Percentiles rank a stretch among this genome's conserved stretches.
phyloP scores from a whole-genome alignment of 2,797 vertebrate genomes.

The Dicrostonyx torquatus region DNA sequence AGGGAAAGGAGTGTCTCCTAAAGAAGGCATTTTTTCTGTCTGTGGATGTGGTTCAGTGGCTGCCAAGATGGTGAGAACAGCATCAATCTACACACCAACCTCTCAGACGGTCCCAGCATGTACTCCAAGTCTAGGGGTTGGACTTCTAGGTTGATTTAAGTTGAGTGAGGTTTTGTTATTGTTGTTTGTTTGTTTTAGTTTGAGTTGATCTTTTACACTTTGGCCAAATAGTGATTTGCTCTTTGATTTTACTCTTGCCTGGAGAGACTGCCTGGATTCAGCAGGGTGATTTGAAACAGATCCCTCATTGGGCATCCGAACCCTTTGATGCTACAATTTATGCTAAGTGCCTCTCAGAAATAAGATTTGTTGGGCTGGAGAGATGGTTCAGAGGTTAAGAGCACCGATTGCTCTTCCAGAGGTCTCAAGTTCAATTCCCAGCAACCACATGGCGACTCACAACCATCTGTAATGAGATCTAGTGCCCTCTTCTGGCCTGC shows the following conservation, averaged over 20 bases:
- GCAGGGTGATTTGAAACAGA: background rate
- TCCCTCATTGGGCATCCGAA: background rate
- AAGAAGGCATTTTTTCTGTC: background rate
- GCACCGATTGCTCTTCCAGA: too few relatives aligned
- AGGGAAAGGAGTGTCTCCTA: background rate
- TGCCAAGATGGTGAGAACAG: background rate
- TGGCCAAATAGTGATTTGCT: background rate
- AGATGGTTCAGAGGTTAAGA: too few relatives aligned
- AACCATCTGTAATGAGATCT: too few relatives aligned
- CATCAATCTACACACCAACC: fast-evolving
- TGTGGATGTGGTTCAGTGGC: background rate
- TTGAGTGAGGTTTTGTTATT: background rate
- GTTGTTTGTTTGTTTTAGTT: background rate
- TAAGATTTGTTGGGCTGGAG: background rate
- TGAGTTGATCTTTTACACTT: background rate
- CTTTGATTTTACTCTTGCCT: background rate
- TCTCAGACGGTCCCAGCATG: too few relatives aligned
- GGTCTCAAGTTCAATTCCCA: too few relatives aligned
- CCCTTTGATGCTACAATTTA: background rate
- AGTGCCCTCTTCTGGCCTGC: too few relatives aligned
- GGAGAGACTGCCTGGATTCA: background rate
- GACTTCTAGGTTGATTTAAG: background rate
- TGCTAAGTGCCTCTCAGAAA: background rate
- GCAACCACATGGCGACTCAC: too few relatives aligned
- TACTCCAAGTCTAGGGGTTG: background rate